These are phyloP conservation scores for Coregonus ussuriensis DNA, from an alignment of 2,797 vertebrate species.

Conservation along the genomic window DNA sequence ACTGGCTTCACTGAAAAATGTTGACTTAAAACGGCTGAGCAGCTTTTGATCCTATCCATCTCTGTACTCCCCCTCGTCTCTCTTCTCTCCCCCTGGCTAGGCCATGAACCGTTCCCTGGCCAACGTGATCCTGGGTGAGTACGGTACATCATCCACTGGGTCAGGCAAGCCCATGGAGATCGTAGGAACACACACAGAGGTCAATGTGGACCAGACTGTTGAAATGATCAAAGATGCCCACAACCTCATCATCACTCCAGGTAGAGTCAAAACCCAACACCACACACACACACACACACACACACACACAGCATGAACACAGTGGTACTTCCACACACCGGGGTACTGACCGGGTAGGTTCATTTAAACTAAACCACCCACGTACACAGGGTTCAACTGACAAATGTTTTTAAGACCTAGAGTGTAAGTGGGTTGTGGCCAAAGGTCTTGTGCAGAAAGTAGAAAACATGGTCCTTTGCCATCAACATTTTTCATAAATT, in stretches of 20 bases:
- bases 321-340: not conserved
- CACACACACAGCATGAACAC: not conserved
- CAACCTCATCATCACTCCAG: constrained; percentile 86
- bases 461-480: constrained; percentile 62
- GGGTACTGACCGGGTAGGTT: not conserved
- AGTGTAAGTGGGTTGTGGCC: not conserved
- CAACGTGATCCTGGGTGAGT: constrained; percentile 95
- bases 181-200: constrained; percentile 85
- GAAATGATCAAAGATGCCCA: constrained; percentile 95
- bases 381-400: not conserved
- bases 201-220: constrained; percentile 83
- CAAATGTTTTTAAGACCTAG: not conserved
- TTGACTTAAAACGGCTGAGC: not conserved
- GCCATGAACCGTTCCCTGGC: constrained; percentile 96
- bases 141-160: constrained; percentile 92
- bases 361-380: not conserved
- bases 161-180: constrained; percentile 98
- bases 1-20: not conserved
- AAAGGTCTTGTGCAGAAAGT: constrained; percentile 28
- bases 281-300: constrained; percentile 1
- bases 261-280: not conserved
- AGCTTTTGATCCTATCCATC: not conserved
- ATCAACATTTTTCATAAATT: constrained; percentile 47
- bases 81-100: constrained; percentile 57
- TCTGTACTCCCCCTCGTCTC: not conserved